Evolutionary conservation across 2,888 invertebrate genomes (phyloP).

Genomic region (Hypomecis atomaria): DNA sequence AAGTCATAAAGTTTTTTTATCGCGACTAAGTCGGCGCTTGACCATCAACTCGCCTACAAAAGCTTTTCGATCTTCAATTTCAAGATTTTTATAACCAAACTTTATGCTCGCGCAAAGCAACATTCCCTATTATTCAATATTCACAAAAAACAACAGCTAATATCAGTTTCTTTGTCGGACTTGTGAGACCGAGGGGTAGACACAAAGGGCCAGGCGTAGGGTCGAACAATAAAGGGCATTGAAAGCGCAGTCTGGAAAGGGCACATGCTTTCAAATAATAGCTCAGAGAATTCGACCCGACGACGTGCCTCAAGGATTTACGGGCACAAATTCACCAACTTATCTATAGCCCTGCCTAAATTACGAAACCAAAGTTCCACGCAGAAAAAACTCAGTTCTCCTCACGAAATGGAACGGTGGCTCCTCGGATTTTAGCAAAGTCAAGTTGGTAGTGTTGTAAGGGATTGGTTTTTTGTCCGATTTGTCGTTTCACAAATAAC

Average conservation of each 20-base stretch:
- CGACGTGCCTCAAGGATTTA: constrained; percentile 60
- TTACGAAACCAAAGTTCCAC: neutral
- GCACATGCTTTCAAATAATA: constrained; percentile 70
- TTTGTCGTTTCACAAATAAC: constrained; percentile 53
- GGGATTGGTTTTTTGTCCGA: constrained; percentile 57
- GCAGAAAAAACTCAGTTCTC: neutral
- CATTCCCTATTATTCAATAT: constrained; percentile 23
- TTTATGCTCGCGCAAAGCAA: constrained; percentile 2
- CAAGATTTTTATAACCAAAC: neutral
- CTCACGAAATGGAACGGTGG: neutral
- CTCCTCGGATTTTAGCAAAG: neutral
- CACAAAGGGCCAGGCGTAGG: constrained; percentile 58
- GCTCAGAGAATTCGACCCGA: constrained; percentile 62
- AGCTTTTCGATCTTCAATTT: too few relatives aligned
- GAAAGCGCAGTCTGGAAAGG: constrained; percentile 62
- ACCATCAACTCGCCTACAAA: too few relatives aligned
- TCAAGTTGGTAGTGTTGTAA: constrained; percentile 29
- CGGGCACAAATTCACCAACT: constrained; percentile 25
- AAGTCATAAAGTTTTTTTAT: too few relatives aligned
- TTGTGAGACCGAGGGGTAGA: constrained; percentile 51
- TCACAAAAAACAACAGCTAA: constrained; percentile 34
- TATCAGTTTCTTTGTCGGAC: constrained; percentile 37
- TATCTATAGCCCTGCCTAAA: neutral
- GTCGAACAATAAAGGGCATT: constrained; percentile 66
- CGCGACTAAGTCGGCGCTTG: too few relatives aligned